Evolutionary conservation across 2,888 invertebrate species (phyloP).

Genomic region (Hydraecia micacea): DNA sequence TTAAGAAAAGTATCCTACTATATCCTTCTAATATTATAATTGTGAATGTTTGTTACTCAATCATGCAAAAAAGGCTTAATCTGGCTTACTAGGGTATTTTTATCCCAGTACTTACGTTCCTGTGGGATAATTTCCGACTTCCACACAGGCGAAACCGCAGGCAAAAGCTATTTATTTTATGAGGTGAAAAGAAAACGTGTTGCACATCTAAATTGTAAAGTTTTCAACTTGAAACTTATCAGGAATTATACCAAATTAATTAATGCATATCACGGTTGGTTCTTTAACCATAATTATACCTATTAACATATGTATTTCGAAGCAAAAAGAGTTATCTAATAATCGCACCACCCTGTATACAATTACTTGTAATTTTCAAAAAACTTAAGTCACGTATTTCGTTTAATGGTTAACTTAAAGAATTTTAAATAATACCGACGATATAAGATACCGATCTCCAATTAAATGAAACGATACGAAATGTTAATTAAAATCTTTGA

Average conservation of each 20-base stretch:
- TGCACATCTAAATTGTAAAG: background rate
- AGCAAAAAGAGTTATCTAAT: slow-evolving; percentile 32
- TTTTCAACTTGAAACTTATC: slow-evolving; percentile 4
- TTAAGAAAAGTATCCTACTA: background rate
- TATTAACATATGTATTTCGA: slow-evolving; percentile 25
- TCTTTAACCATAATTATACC: slow-evolving; percentile 25
- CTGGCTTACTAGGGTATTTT: background rate
- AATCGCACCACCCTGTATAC: slow-evolving; percentile 23
- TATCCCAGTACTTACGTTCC: background rate
- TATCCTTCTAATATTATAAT: background rate
- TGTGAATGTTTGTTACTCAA: background rate
- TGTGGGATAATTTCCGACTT: too few relatives aligned
- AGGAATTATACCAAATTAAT: slow-evolving; percentile 16
- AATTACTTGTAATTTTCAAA: slow-evolving; percentile 19
- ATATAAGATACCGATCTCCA: slow-evolving; percentile 70
- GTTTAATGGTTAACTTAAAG: slow-evolving; percentile 30
- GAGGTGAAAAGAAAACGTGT: slow-evolving; percentile 1
- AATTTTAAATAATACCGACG: slow-evolving; percentile 51
- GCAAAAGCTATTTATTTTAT: too few relatives aligned
- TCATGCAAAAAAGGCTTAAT: background rate
- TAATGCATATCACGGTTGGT: slow-evolving; percentile 25
- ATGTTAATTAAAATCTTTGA: slow-evolving; percentile 73
- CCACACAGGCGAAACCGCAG: background rate
- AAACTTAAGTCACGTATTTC: slow-evolving; percentile 30
- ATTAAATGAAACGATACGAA: slow-evolving; percentile 71